Percentiles rank a stretch among this genome's conserved stretches.
phyloP scores from a whole-genome alignment of 2,797 vertebrate genomes.

The Borostomias antarcticus region DNA sequence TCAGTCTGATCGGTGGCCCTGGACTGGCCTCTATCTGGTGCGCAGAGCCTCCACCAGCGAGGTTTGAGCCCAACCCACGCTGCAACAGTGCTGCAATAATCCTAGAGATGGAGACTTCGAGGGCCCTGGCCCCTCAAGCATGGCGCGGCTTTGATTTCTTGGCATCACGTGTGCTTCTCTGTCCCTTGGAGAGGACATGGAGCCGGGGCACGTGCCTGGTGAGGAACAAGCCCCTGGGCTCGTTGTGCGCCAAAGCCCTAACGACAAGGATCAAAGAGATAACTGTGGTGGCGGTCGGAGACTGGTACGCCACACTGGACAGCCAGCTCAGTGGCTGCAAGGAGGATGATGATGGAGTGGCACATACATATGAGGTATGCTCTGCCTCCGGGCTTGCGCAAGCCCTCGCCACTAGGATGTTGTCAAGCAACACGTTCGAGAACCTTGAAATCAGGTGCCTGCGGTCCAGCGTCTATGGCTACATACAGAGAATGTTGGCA shows the following conservation, averaged over 20 bases:
- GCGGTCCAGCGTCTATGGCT: not conserved
- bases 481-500: slow-evolving; percentile 1
- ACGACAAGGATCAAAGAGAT: not conserved
- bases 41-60: not conserved
- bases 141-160: slow-evolving; percentile 25
- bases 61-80: not conserved
- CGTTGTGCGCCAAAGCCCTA: not conserved
- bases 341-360: too few relatives aligned
- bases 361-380: not conserved
- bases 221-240: slow-evolving; percentile 9
- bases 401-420: not conserved
- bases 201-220: slow-evolving; percentile 19
- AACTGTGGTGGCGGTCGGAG: not conserved
- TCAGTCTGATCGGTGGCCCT: not conserved
- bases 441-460: slow-evolving; percentile 3
- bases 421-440: not conserved
- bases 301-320: slow-evolving; percentile 15
- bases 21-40: not conserved
- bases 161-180: slow-evolving; percentile 15
- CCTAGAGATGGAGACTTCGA: not conserved
- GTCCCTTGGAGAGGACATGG: slow-evolving; percentile 10
- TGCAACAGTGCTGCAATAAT: too few relatives aligned
- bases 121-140: not conserved
- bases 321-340: too few relatives aligned
- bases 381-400: not conserved